Conservation (phyloP, 2,797 vertebrate species). For the Sarcoramphus papa region DNA sequence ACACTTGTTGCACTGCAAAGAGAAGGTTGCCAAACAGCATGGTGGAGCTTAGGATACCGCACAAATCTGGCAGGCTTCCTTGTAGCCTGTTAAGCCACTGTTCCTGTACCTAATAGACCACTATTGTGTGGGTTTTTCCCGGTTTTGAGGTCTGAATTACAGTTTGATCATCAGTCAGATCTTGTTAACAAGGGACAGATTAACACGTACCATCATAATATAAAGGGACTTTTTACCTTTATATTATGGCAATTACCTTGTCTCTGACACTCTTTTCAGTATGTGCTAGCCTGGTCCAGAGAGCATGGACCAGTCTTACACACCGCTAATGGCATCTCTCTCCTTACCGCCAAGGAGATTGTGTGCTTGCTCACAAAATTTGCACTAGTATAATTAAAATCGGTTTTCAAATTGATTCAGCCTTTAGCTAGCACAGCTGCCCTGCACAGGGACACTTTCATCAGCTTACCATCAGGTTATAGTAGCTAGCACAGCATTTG, state of each 20-base stretch:
- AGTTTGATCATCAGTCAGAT: background rate
- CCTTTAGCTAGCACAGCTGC: background rate
- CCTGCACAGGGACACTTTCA: background rate
- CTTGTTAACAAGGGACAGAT: background rate
- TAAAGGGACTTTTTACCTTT: background rate
- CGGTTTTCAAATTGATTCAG: background rate
- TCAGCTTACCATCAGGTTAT: background rate
- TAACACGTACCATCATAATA: background rate
- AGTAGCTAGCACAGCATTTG: background rate
- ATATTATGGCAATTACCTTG: background rate
- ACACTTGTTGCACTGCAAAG: background rate
- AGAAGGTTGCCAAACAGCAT: background rate
- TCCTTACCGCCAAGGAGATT: background rate
- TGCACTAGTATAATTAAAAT: background rate
- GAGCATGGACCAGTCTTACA: background rate
- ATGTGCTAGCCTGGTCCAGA: background rate
- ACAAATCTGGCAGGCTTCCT: background rate
- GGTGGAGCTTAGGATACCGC: background rate
- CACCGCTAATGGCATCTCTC: background rate
- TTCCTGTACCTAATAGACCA: background rate
- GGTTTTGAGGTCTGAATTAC: background rate
- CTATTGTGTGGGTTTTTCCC: accelerated
- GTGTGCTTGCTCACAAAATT: background rate
- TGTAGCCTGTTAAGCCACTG: background rate
- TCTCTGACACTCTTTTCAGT: background rate